Evolutionary conservation across 2,797 vertebrate genomes (phyloP), one percentile per base, ranked within the genome.

Genomic region (Neosalanx taihuensis): DNA sequence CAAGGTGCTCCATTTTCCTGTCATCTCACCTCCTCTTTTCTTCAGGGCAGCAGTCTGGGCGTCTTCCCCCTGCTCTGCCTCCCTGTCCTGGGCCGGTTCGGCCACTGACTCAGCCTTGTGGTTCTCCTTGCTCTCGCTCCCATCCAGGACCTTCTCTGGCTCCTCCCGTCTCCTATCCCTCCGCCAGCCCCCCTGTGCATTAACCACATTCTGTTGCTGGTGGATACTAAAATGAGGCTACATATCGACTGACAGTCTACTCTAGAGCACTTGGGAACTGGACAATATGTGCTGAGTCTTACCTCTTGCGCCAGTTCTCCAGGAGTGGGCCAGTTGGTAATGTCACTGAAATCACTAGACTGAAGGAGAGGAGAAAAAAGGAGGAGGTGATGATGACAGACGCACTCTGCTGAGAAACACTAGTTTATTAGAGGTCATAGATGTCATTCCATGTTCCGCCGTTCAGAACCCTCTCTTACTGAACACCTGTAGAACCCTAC

Each of bases 291-390:
- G 6, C 51, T n/a, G 51, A 69, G 76, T 78, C 90, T 81, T 86
- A 98, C 97, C 91, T 95, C 95, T 86, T 93, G 96, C 74, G 94
- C 94, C 76, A 95, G 93, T 89, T 99, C 97, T 2, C 96, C 94
- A 23, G 97, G 97, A 53, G 97, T 98, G 26, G 97, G 97, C 97
- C 97, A 98, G 84, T 95, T 96, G 71, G 95, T 92, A 75, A 97
- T 95, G 81, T 99, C 96, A 46, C 91, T 95, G 86, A 98, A 96
- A 84, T 98, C 95, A 78, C 93, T 86, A 0, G 93, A 92, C 97
- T 98, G 89, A 37, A 66, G 74, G 5, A 1, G 9, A 69, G 1
- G 69, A 13, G 26, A 67, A 1, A 62, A 15, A 29, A 4, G 31
- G 1, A 67, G 9, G 72, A 9, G 46, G 53, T 0, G 15, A 46